These are phyloP conservation scores for Macrotus californicus DNA, from an alignment of 2,113 vertebrate species.

Conservation along the genomic window DNA sequence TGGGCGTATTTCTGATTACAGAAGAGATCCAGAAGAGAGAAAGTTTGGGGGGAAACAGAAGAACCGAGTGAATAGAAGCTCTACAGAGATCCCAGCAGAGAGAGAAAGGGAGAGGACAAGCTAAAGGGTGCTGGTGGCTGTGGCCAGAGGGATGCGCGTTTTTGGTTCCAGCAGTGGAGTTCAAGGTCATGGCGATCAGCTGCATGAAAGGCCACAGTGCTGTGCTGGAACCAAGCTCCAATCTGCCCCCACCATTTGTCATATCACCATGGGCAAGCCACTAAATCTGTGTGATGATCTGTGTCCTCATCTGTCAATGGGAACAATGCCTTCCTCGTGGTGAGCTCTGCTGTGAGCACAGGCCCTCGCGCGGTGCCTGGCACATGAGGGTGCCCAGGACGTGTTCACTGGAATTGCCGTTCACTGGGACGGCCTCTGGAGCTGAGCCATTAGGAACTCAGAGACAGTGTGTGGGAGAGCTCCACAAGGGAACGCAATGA, in stretches of 20 bases:
- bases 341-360: fast-evolving
- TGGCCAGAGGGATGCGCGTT: background rate
- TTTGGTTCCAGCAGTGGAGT: background rate
- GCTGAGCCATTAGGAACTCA: fast-evolving
- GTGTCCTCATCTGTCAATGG: background rate
- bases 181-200: background rate
- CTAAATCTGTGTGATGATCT: background rate
- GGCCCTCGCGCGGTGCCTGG: background rate
- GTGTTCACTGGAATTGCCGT: background rate
- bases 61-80: background rate
- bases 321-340: background rate
- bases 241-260: background rate
- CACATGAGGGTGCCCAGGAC: background rate
- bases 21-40: background rate
- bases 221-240: background rate
- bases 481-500: background rate
- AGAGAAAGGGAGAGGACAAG: fast-evolving
- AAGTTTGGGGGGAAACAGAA: background rate
- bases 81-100: background rate
- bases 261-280: background rate
- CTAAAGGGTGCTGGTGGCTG: background rate
- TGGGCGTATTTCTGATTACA: background rate
- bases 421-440: fast-evolving
- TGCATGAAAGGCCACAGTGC: background rate
- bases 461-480: fast-evolving